Percentiles rank a stretch among this genome's conserved stretches.
Evolutionary conservation across 2,113 vertebrate genomes (phyloP).

Genomic region (Eudyptes chrysolophus): DNA sequence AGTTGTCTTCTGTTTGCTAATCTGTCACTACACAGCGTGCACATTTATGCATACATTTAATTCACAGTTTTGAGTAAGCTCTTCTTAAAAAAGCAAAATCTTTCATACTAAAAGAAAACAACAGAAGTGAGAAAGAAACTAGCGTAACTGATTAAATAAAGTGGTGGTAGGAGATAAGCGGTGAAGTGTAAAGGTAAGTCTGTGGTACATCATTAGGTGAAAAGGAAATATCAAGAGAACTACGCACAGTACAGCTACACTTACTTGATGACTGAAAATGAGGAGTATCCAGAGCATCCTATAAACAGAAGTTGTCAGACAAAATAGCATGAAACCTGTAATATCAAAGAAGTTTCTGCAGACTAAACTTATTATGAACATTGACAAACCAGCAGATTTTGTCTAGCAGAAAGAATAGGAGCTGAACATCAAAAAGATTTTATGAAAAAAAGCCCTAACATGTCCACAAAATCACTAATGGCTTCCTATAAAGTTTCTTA

Average conservation of each 20-base stretch:
- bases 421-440: background rate
- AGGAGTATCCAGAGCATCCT: background rate
- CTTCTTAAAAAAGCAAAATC: background rate
- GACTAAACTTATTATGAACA: background rate
- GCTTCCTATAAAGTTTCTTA: background rate
- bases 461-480: background rate
- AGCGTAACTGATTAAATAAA: background rate
- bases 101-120: background rate
- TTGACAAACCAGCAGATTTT: accelerated
- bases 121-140: background rate
- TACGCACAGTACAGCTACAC: background rate
- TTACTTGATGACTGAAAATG: background rate
- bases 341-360: background rate
- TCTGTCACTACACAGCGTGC: background rate
- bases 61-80: background rate
- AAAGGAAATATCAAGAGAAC: background rate
- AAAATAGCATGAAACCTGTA: background rate
- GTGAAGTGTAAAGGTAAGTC: background rate
- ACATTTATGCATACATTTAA: background rate
- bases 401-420: background rate
- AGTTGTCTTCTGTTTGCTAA: background rate
- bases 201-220: background rate
- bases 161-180: background rate
- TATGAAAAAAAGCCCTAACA: background rate
- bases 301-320: background rate